Conservation (phyloP, 2,113 vertebrate genomes). For the Engraulis encrasicolus region DNA sequence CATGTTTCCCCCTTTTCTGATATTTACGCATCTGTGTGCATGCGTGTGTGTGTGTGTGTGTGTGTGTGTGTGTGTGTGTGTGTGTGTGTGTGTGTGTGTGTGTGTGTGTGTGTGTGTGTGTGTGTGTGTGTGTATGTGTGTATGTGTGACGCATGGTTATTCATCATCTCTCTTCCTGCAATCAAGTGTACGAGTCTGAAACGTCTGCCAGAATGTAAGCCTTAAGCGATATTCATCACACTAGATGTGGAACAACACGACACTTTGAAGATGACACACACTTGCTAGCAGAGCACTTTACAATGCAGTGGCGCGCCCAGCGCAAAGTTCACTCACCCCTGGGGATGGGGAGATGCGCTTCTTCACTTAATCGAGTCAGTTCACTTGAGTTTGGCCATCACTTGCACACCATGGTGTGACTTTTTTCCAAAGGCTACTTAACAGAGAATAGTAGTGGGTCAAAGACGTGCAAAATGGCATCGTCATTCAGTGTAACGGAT, state of each 20-base stretch:
- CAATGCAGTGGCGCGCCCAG: neutral
- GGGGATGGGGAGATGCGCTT: neutral
- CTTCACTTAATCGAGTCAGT: neutral
- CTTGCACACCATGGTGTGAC: neutral
- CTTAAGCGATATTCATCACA: neutral
- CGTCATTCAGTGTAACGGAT: too few relatives aligned
- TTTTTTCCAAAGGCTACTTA: too few relatives aligned
- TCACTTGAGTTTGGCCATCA: neutral
- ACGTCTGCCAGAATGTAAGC: neutral
- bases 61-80: too few relatives aligned
- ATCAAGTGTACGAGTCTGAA: neutral
- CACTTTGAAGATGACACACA: neutral
- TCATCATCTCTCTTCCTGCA: neutral
- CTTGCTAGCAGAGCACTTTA: neutral
- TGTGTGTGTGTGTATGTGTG: too few relatives aligned
- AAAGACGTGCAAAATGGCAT: too few relatives aligned
- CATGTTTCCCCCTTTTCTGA: constrained; percentile 16
- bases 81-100: too few relatives aligned
- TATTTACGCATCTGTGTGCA: neutral
- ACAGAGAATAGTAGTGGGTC: too few relatives aligned
- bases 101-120: too few relatives aligned
- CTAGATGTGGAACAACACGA: neutral
- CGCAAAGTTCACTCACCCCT: neutral
- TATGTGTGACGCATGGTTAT: neutral
- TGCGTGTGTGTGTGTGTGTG: too few relatives aligned